Conservation (phyloP, 2,113 vertebrate genomes). For the Semnopithecus entellus region DNA sequence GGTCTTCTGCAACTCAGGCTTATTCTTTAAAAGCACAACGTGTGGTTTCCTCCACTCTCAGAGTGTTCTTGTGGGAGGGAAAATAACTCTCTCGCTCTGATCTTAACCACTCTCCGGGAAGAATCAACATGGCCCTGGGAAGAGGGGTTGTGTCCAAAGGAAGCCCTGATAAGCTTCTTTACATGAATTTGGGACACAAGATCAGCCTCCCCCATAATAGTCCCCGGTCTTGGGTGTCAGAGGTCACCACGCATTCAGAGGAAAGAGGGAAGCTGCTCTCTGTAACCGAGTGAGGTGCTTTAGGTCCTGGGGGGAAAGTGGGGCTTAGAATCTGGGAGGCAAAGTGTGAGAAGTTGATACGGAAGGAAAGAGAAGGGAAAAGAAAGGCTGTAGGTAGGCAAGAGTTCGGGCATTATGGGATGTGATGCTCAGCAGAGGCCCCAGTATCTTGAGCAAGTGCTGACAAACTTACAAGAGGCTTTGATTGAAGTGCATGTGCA, state of each 20-base stretch:
- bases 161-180: background rate
- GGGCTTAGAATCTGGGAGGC: background rate
- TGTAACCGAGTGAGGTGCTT: too few relatives aligned
- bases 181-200: background rate
- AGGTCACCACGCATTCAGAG: background rate
- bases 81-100: background rate
- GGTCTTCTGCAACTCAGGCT: background rate
- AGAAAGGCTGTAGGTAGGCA: background rate
- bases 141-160: background rate
- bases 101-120: background rate
- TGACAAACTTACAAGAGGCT: background rate
- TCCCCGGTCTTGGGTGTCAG: background rate
- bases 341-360: background rate
- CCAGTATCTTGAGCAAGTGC: background rate
- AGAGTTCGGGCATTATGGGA: background rate
- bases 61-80: background rate
- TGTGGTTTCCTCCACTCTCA: background rate
- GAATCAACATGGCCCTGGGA: background rate
- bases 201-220: background rate
- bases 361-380: background rate
- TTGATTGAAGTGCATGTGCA: background rate
- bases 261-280: background rate
- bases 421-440: background rate
- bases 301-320: background rate
- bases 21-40: background rate